Evolutionary conservation across 53 echinoderm and acorn worm species (phyloP), one percentile per base, ranked within the genome.

Genomic region (Temnopleurus reevesii): DNA sequence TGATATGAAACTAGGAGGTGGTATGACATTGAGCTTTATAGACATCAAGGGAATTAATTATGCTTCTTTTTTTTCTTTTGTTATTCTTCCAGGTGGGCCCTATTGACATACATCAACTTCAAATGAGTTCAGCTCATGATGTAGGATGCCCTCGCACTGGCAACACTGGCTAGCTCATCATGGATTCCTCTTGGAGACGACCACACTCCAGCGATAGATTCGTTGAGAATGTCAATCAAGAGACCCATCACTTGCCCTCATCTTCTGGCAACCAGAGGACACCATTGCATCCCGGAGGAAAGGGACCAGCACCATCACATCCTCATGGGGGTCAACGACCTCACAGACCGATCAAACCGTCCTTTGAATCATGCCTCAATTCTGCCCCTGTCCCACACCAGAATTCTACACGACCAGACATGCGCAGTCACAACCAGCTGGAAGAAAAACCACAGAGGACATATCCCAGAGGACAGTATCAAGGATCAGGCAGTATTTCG

Each of bases 141-240:
- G 71, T 71, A 41, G 71, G n/a, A 65, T 38, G 41, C 38, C 2
- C 13, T 18, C n/a, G 38, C 43, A 38, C 5, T 43, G 19, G 38
- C 21, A 8, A 71, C 41, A 71, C 18, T n/a, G 7, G 9, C 19
- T n/a, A 6, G 9, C 19, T 41, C n/a, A 71, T 8, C 41, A 79
- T 79, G 79, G 49, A 79, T 41, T 18, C 79, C 4, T 49, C 28
- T 24, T 24, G 46, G 46, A 79, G 79, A 29, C 46, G 23, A 17
- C 46, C 51, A 17, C 46, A n/a, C n/a, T n/a, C 27, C 1, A 47
- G 9, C 2, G 79, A 79, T 25, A 79, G 49, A 47, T 28, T 13
- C 12, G 51, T 19, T 29, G 79, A 79, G 49, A 79, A 79, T 46
- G 46, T 79, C 23, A 46, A 46, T 49, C 79, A 79, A 49, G 79